These are phyloP conservation scores for Pteronotus mesoamericanus DNA, from an alignment of 2,797 vertebrate genomes.

Conservation along the genomic window DNA sequence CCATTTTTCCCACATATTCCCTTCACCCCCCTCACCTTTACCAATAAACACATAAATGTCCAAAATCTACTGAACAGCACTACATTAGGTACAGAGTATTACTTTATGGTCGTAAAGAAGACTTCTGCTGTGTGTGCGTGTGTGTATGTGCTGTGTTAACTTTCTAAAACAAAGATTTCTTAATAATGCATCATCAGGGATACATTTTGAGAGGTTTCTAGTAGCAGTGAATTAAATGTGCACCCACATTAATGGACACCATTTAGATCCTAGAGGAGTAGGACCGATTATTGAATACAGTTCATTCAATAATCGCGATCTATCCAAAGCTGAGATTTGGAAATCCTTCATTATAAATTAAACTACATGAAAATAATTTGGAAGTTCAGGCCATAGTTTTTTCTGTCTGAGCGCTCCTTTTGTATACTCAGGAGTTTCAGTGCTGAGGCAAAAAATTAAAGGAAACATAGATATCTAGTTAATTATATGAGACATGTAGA, in stretches of 20 bases:
- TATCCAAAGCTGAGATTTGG: background rate
- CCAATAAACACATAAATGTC: background rate
- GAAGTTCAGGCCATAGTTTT: background rate
- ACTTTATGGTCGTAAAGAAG: background rate
- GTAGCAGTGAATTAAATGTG: background rate
- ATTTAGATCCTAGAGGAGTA: background rate
- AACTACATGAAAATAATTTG: background rate
- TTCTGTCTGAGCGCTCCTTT: background rate
- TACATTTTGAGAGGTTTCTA: background rate
- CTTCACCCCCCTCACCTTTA: background rate
- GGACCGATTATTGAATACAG: background rate
- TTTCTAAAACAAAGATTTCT: background rate
- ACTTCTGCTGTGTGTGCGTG: background rate
- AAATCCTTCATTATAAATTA: constrained; percentile 18
- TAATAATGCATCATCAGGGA: background rate
- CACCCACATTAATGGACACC: background rate
- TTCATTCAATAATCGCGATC: background rate
- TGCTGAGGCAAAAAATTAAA: background rate
- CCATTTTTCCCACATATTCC: background rate
- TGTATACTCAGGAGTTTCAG: background rate
- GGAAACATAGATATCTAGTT: background rate
- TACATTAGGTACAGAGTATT: background rate
- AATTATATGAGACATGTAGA: background rate
- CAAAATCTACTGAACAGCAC: background rate
- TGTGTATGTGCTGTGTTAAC: background rate